Evolutionary conservation across 2,888 invertebrate species (phyloP), one percentile per base, ranked within the genome.

Genomic region (Rhaphigaster nebulosa): DNA sequence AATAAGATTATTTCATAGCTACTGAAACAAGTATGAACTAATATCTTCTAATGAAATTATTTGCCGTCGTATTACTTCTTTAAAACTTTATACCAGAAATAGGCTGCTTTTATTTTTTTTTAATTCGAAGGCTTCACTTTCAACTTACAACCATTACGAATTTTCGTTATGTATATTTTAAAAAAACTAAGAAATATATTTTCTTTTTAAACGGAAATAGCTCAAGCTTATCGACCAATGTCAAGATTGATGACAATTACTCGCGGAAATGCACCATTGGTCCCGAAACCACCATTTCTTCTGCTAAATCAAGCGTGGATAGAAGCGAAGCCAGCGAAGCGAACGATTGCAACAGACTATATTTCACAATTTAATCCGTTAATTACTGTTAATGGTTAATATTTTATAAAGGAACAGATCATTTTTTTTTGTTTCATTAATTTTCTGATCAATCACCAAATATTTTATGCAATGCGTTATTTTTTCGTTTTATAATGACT

Each of bases 161-260:
- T 52, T 10, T 52, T 15, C 52, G 52, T 52, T 52, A 52, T 52
- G 12, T 52, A 52, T 52, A 15, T 52, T 1, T 2, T 10, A 52
- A 52, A 15, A 52, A 45, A 45, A 45, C 45, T 5, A 45, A 45
- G 12, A 52, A 52, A 1, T 54, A 54, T 54, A 23, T 65, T 65
- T 65, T 65, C 18, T 65, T 29, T 65, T 65, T 34, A 29, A 29
- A 29, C 20, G 34, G 34, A 38, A 76, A 76, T 38, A 38, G 20
- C 20, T 76, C 8, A 38, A 20, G 15, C 70, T 23, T 18, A 23
- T 12, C 29, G 65, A 29, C 20, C 70, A 38, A 76, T 76, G 70
- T 76, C 70, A 76, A 38, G 70, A 76, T 76, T 76, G 34, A 20
- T 6, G 20, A 76, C 70, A 76, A 76, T 76, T 76, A 76, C 34